Conservation (phyloP, 2,113 vertebrate species). For the Melanostigma gelatinosum region DNA sequence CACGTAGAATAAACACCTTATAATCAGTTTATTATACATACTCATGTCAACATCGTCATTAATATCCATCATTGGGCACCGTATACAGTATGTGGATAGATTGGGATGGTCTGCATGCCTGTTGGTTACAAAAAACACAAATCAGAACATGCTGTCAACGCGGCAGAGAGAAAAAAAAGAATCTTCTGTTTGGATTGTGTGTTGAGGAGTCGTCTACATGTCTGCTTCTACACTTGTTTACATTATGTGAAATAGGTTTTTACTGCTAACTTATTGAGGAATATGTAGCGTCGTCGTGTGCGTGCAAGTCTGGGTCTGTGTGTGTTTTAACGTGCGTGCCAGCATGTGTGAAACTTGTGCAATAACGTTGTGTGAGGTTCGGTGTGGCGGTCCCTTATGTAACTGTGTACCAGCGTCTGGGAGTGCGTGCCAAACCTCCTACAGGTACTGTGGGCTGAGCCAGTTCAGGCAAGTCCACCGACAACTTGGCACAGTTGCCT, state of each 20-base stretch:
- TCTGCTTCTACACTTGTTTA: slow-evolving; percentile 27
- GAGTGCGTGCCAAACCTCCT: slow-evolving; percentile 53
- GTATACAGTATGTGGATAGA: slow-evolving; percentile 59
- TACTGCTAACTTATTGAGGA: slow-evolving; percentile 19
- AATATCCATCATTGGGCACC: slow-evolving; percentile 77
- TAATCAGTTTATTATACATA: slow-evolving; percentile 70
- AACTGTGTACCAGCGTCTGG: slow-evolving; percentile 21
- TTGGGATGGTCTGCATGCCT: slow-evolving; percentile 70
- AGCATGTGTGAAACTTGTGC: slow-evolving; percentile 62
- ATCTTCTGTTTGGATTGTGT: slow-evolving; percentile 17
- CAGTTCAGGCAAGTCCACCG: slow-evolving; percentile 70
- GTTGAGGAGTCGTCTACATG: slow-evolving; percentile 9
- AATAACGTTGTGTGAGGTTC: slow-evolving; percentile 46
- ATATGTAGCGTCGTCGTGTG: slow-evolving; percentile 2
- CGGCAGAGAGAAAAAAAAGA: slow-evolving; percentile 18
- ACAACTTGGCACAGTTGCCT: slow-evolving; percentile 56
- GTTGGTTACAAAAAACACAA: slow-evolving; percentile 55
- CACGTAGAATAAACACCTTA: slow-evolving; percentile 23
- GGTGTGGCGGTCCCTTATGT: slow-evolving; percentile 36
- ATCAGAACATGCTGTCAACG: slow-evolving; percentile 62
- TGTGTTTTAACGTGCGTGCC: background rate
- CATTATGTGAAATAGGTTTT: slow-evolving; percentile 1
- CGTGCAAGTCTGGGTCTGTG: slow-evolving; percentile 25
- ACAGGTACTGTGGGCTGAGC: slow-evolving; percentile 34
- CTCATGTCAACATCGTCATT: slow-evolving; percentile 68